phyloP scores from a whole-genome alignment of 2,797 vertebrate genomes.

The Phrynocephalus guinanensis region DNA sequence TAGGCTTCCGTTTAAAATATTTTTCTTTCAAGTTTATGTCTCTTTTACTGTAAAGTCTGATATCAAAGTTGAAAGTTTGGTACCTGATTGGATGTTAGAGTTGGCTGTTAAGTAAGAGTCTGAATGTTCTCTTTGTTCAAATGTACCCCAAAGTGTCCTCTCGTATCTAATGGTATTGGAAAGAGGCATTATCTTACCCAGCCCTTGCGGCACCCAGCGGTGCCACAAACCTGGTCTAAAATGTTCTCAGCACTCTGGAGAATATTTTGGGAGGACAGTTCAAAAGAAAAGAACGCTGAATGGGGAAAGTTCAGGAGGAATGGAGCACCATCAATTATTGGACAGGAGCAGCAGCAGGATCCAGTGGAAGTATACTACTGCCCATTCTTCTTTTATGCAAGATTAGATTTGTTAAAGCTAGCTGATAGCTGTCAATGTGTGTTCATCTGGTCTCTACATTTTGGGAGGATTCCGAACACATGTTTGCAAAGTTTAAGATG shows the following conservation, averaged over 20 bases:
- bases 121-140: neutral
- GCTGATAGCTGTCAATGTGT: neutral
- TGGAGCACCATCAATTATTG: no score
- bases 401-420: neutral
- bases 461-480: neutral
- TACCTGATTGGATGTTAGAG: neutral
- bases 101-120: neutral
- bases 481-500: no score
- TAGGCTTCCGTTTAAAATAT: neutral
- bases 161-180: no score
- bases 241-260: no score
- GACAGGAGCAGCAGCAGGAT: no score
- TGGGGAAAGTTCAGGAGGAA: no score
- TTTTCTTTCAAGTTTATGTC: neutral
- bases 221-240: no score
- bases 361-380: no score
- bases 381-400: neutral
- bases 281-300: no score
- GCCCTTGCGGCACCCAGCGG: no score
- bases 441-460: neutral
- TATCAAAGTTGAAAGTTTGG: neutral
- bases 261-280: no score
- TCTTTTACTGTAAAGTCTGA: neutral
- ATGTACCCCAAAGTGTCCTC: neutral
- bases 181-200: no score